Evolutionary conservation across 2,888 invertebrate genomes (phyloP).

Genomic region (Belgica antarctica): DNA sequence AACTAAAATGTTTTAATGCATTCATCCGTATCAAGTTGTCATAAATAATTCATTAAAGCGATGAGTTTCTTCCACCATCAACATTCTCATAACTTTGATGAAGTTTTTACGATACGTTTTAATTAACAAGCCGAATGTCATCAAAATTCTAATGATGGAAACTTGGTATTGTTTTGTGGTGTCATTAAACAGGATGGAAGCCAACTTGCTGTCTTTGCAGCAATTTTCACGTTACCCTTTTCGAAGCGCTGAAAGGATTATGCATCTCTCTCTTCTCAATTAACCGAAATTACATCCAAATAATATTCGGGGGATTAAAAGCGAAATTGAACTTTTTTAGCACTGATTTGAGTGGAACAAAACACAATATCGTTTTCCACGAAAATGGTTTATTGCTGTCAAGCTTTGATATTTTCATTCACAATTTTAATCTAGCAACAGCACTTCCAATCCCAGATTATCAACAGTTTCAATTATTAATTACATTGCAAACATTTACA

Average conservation of each 20-base stretch:
- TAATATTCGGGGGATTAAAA: conserved; percentile 26
- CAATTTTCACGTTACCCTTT: neutral
- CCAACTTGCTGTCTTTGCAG: neutral
- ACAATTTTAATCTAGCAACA: conserved; percentile 2
- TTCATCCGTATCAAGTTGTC: too few species aligned
- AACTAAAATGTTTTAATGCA: too few species aligned
- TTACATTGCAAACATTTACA: conserved; percentile 37
- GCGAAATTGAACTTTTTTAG: conserved; percentile 17
- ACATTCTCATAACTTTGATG: conserved; percentile 6
- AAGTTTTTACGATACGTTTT: conserved; percentile 26
- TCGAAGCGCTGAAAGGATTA: neutral
- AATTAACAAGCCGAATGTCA: neutral
- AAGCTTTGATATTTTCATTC: neutral
- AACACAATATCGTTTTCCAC: conserved; percentile 5
- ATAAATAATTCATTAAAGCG: too few species aligned
- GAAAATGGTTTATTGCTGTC: neutral
- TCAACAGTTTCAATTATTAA: conserved; percentile 34
- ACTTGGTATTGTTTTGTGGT: neutral
- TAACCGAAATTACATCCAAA: conserved; percentile 37
- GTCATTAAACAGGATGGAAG: neutral
- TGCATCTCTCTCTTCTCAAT: conserved; percentile 29
- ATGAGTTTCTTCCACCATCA: neutral
- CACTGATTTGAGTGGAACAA: neutral
- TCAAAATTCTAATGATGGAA: conserved; percentile 9
- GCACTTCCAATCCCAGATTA: conserved; percentile 9